These are phyloP conservation scores for Nomada fabriciana DNA, from an alignment of 2,888 invertebrate genomes.

Conservation along the genomic window DNA sequence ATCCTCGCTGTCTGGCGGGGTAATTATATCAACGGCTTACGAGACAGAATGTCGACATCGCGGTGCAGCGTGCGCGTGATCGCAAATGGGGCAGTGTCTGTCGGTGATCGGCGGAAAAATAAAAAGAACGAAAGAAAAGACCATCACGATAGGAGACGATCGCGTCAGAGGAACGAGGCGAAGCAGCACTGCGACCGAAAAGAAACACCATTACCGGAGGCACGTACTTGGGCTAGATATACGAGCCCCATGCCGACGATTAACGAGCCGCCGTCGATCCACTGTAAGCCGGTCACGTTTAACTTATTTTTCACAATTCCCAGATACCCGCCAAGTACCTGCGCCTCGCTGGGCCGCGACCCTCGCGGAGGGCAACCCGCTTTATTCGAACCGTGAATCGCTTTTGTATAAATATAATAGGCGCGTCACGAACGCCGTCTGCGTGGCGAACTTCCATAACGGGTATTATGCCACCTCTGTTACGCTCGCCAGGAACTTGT, in stretches of 20 bases:
- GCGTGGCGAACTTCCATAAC: conserved; percentile 21
- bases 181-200: conserved; percentile 25
- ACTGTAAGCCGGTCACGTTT: conserved; percentile 45
- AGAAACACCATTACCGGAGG: conserved; percentile 49
- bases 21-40: conserved; percentile 37
- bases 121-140: conserved; percentile 23
- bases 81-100: conserved; percentile 39
- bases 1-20: conserved; percentile 19
- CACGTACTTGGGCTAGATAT: conserved; percentile 53
- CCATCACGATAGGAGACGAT: conserved; percentile 24
- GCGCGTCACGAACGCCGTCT: neutral
- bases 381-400: neutral
- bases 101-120: conserved; percentile 15
- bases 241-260: conserved; percentile 53
- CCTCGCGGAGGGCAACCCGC: neutral
- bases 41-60: conserved; percentile 42
- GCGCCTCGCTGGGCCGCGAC: neutral
- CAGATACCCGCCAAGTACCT: neutral
- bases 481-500: conserved; percentile 26
- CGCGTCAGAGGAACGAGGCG: conserved; percentile 39
- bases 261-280: conserved; percentile 54
- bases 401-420: conserved; percentile 28
- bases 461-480: conserved; percentile 8
- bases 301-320: conserved; percentile 26
- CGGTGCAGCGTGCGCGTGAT: conserved; percentile 40